Evolutionary conservation across 2,888 invertebrate species (phyloP), one percentile per base, ranked within the genome.

Genomic region (Xylota segnis): DNA sequence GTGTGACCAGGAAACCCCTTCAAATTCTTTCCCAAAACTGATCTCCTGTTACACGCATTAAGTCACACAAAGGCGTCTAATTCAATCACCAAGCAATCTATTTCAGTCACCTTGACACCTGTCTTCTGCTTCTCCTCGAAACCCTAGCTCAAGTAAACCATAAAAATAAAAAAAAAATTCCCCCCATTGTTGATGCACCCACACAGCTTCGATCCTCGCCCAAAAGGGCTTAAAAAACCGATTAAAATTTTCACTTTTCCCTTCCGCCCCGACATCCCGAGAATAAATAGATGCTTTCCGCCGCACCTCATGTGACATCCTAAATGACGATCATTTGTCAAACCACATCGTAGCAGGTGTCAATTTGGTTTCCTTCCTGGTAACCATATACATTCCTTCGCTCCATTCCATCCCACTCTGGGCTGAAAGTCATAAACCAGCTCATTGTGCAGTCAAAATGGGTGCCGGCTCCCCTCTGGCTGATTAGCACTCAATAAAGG

Each of bases 321-420:
- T 12, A 65, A 74, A 61, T 18, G 54, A 61, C n/a, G 70, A 75
- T 84, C 79, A 70, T 84, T 84, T 79, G 65, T 84, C 83, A 84
- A 68, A 52, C 29, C 45, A 45, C 63, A 32, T 10, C 16, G 10
- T 14, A 54, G 52, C 77, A 77, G 68, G 77, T 77, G 77, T 70
- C 70, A 29, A 50, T 23, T 16, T 14, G 71, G 23, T 54, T 61
- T 27, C 43, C 27, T 70, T 68, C 43, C 70, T 29, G 43, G 18
- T 23, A 27, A 4, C 10, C 32, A 27, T n/a, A n/a, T n/a, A n/a
- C 14, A 68, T 16, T 32, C n/a, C 23, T 32, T 5, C 34, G 27
- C 50, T 23, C 23, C 0, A 23, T 16, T n/a, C 10, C 43, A 23
- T 14, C 40, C 54, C 29, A 54, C 54, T 50, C 18, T 18, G 32